Evolutionary conservation across 2,888 invertebrate genomes (phyloP).

Genomic region (Ectemnius continuus): DNA sequence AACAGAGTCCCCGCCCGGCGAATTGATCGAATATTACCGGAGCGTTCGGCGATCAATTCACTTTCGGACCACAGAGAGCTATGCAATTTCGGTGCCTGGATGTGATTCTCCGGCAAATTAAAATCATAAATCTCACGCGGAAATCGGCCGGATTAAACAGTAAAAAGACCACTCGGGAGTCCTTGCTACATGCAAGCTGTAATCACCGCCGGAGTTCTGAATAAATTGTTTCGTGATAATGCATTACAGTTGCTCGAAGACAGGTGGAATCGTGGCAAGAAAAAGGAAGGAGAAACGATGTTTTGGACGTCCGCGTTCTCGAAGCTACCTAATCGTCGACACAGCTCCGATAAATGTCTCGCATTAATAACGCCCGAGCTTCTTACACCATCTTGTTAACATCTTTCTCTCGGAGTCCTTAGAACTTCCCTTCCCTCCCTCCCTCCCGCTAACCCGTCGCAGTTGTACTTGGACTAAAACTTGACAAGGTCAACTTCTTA

Average conservation of each 20-base stretch:
- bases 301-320: neutral
- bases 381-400: constrained; percentile 16
- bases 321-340: constrained; percentile 9
- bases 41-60: constrained; percentile 40
- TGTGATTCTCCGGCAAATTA: constrained; percentile 25
- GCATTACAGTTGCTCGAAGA: neutral
- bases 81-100: constrained; percentile 37
- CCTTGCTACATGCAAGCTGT: too few species aligned
- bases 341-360: constrained; percentile 5
- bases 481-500: too few species aligned
- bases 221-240: too few species aligned
- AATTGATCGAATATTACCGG: constrained; percentile 58
- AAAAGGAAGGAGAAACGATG: neutral
- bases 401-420: neutral
- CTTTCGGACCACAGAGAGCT: constrained; percentile 6
- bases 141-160: neutral
- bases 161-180: neutral
- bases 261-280: constrained; percentile 4
- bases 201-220: too few species aligned
- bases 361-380: constrained; percentile 31
- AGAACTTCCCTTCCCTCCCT: too few species aligned
- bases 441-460: too few species aligned
- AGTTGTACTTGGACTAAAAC: too few species aligned
- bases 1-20: constrained; percentile 44
- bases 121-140: constrained; percentile 24